Percentiles rank a stretch among this genome's conserved stretches.
Conservation (phyloP, 2,113 vertebrate genomes). For the Lepisosteus oculatus region DNA sequence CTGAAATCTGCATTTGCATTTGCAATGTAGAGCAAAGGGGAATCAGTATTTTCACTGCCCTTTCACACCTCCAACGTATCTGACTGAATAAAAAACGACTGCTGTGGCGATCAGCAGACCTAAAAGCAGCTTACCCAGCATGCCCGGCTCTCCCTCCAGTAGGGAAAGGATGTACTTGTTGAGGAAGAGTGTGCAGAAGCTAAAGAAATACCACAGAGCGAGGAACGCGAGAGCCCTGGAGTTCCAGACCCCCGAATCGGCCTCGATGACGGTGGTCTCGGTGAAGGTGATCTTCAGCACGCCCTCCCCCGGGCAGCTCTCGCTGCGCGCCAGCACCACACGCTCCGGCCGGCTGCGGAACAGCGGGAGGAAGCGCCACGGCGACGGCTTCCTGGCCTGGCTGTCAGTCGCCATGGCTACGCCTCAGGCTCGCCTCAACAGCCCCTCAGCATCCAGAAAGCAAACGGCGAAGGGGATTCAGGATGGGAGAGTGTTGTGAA, state of each 20-base stretch:
- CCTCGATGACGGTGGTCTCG: slow-evolving; percentile 87
- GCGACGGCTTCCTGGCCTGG: slow-evolving; percentile 32
- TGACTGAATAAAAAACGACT: too few species aligned
- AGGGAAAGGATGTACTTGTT: slow-evolving; percentile 95
- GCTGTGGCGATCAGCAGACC: background rate
- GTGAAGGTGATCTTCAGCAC: slow-evolving; percentile 88
- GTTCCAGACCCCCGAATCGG: slow-evolving; percentile 82
- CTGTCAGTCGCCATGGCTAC: slow-evolving; percentile 44
- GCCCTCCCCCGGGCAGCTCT: slow-evolving; percentile 73
- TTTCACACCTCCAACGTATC: too few species aligned
- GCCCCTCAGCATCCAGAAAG: slow-evolving; percentile 14
- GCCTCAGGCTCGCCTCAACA: slow-evolving; percentile 4
- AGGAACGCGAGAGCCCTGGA: slow-evolving; percentile 78
- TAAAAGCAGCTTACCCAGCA: slow-evolving; percentile 73
- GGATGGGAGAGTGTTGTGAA: too few species aligned
- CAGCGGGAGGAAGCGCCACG: slow-evolving; percentile 56
- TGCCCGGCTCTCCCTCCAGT: slow-evolving; percentile 89
- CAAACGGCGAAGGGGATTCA: background rate
- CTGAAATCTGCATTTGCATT: too few species aligned
- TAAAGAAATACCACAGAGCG: slow-evolving; percentile 91
- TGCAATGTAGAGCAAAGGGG: too few species aligned
- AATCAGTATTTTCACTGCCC: too few species aligned
- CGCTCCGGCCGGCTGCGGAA: slow-evolving; percentile 69
- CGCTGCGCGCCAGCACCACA: slow-evolving; percentile 70
- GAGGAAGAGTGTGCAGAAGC: slow-evolving; percentile 95